These are phyloP conservation scores for Schizotus pectinicornis DNA, from an alignment of 2,888 invertebrate genomes.

Conservation along the genomic window DNA sequence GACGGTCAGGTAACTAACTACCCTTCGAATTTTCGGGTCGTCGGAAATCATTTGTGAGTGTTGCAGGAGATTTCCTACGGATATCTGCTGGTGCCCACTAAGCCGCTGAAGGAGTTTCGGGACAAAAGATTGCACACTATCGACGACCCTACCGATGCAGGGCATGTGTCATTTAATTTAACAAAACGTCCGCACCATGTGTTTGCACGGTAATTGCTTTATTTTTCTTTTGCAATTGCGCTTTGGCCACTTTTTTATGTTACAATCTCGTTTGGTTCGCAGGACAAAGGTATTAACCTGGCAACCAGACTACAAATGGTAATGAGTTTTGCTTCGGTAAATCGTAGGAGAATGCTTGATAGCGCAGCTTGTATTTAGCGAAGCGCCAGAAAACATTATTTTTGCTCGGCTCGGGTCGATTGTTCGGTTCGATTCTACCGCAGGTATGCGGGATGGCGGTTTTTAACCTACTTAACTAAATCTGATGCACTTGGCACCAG, in stretches of 20 bases:
- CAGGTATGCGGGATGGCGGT: too few species aligned
- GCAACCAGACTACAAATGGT: constrained; percentile 86
- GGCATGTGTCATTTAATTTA: constrained; percentile 28
- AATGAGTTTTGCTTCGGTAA: constrained; percentile 55
- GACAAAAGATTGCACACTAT: constrained; percentile 56
- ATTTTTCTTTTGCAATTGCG: not conserved
- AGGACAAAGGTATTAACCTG: constrained; percentile 88
- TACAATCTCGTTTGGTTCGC: constrained; percentile 61
- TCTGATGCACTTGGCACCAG: too few species aligned
- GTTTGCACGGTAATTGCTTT: constrained; percentile 62
- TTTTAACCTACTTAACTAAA: too few species aligned
- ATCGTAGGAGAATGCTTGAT: constrained; percentile 22
- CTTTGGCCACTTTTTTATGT: not conserved
- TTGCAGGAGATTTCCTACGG: constrained; percentile 86
- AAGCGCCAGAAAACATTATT: constrained; percentile 6
- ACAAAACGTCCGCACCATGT: constrained; percentile 58
- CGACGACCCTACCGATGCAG: constrained; percentile 52
- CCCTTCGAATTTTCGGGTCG: not conserved
- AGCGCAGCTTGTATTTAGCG: constrained; percentile 11
- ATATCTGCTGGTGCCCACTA: constrained; percentile 80
- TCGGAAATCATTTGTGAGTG: constrained; percentile 4
- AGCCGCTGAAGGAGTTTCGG: constrained; percentile 58
- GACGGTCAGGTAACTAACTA: constrained; percentile 71
- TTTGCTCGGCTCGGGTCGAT: constrained; percentile 2
- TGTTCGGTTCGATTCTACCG: not conserved